phyloP scores from a whole-genome alignment of 1,140 invertebrate species.

The Saccostrea glomerata region DNA sequence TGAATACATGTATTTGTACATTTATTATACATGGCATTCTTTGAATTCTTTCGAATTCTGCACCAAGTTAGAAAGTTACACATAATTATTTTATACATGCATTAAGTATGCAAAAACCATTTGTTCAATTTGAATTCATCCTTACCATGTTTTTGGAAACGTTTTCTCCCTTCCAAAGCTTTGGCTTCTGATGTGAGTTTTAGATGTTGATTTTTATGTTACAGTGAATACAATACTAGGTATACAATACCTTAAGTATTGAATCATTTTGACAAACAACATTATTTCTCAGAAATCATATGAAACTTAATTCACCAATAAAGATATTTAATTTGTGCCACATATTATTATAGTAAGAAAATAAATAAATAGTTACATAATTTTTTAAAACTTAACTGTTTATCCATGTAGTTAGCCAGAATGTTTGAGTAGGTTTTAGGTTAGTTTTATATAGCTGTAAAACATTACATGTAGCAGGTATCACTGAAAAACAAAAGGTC shows the following conservation, averaged over 20 bases:
- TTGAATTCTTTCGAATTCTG: no score
- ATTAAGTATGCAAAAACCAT: no score
- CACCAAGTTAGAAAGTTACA: no score
- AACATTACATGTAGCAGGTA: neutral
- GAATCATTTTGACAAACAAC: neutral
- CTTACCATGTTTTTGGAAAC: neutral
- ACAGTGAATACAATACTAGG: neutral
- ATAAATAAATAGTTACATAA: neutral
- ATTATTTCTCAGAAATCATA: neutral
- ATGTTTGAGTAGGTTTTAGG: neutral
- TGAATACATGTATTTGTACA: no score
- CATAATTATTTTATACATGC: no score
- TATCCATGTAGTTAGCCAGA: neutral
- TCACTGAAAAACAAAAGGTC: no score
- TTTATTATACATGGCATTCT: no score
- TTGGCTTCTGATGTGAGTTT: conserved; percentile 22
- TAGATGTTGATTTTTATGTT: neutral
- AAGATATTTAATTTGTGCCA: neutral
- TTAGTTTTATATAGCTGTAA: neutral
- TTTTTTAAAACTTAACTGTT: neutral
- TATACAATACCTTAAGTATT: neutral
- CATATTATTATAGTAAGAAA: neutral
- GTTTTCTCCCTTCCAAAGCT: conserved; percentile 7
- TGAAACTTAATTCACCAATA: neutral
- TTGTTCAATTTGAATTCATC: no score